These are phyloP conservation scores for Cephus rjabovi DNA, from an alignment of 2,888 invertebrate genomes.

Conservation along the genomic window DNA sequence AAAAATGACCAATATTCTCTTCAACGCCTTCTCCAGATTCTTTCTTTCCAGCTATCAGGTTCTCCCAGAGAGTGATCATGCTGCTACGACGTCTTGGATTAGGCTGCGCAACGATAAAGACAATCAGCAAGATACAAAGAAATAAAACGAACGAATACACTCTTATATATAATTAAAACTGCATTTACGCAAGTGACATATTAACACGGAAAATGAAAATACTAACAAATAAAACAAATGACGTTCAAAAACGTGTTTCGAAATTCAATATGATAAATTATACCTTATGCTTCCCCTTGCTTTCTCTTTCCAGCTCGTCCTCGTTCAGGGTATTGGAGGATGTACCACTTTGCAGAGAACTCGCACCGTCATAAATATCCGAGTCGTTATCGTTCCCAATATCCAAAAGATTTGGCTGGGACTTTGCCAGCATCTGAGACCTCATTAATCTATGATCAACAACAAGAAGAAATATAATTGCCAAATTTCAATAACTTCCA, in stretches of 20 bases:
- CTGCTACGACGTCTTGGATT: constrained; percentile 72
- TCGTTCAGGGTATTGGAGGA: constrained; percentile 59
- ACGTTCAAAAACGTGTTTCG: not conserved
- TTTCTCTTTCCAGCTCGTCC: constrained; percentile 55
- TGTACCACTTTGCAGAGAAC: constrained; percentile 55
- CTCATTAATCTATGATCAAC: constrained; percentile 58
- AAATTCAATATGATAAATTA: not conserved
- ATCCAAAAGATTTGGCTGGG: constrained; percentile 66
- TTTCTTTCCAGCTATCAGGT: constrained; percentile 70
- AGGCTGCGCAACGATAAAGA: constrained; percentile 39
- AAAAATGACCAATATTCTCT: constrained; percentile 50
- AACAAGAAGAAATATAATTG: not conserved
- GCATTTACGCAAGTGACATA: not conserved
- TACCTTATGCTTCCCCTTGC: constrained; percentile 57
- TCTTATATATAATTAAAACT: not conserved
- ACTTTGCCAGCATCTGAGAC: constrained; percentile 64
- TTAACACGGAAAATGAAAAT: not conserved
- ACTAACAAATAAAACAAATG: not conserved
- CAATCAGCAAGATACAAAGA: not conserved
- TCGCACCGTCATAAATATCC: constrained; percentile 58
- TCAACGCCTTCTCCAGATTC: constrained; percentile 49
- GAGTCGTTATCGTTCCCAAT: constrained; percentile 61
- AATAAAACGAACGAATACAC: not conserved
- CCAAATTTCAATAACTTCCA: not conserved
- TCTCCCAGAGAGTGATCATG: constrained; percentile 86